A percentile compares a stretch with the other conserved stretches of the same genome.
These are phyloP conservation scores for Bombus turneri DNA, from an alignment of 1,140 invertebrate genomes.

Conservation along the genomic window DNA sequence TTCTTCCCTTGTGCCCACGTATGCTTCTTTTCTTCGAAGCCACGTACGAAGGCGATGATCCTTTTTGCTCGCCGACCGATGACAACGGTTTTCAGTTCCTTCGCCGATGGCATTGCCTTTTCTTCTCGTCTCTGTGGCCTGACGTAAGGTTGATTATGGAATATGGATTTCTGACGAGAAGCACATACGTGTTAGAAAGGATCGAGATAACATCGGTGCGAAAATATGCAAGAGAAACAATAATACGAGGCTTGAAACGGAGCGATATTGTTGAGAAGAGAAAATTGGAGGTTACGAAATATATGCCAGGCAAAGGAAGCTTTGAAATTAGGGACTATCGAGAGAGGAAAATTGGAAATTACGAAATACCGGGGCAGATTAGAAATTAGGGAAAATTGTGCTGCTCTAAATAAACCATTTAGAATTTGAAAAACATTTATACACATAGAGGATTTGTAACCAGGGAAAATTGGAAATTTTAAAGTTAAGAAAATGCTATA, in stretches of 20 bases:
- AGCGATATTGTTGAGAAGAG: neutral
- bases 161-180: neutral
- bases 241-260: too few species aligned
- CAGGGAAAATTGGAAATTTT: too few species aligned
- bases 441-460: too few species aligned
- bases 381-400: neutral
- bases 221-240: too few species aligned
- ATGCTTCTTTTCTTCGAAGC: neutral
- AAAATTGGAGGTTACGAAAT: neutral
- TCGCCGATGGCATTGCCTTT: neutral
- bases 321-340: neutral
- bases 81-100: constrained; percentile 9
- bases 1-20: constrained; percentile 24
- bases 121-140: neutral
- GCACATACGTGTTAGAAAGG: neutral
- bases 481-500: too few species aligned
- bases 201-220: neutral
- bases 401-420: too few species aligned
- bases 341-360: neutral
- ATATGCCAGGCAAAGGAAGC: neutral
- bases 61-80: constrained; percentile 2
- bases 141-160: neutral
- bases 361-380: neutral
- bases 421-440: neutral
- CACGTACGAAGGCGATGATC: constrained; percentile 24